phyloP scores from a whole-genome alignment of 2,113 vertebrate species.

The Phyllostomus discolor region DNA sequence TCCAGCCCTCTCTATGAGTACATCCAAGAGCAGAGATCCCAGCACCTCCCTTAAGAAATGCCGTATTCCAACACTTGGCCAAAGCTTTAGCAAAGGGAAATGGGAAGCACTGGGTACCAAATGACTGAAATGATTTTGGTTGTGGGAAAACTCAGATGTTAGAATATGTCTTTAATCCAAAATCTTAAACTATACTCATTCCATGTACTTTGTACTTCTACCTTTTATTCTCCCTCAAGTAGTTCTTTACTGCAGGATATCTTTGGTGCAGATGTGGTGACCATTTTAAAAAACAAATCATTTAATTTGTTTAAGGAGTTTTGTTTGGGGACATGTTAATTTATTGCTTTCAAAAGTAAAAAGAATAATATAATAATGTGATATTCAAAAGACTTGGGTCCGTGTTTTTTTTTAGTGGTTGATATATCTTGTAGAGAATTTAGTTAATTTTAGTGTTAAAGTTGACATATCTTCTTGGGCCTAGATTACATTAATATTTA shows the following conservation, averaged over 20 bases:
- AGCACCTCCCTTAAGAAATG: constrained; percentile 46
- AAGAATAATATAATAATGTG: not conserved
- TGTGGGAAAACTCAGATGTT: constrained; percentile 59
- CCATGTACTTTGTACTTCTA: constrained; percentile 26
- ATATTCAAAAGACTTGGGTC: not conserved
- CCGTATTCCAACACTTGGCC: not conserved
- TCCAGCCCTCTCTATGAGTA: constrained; percentile 75
- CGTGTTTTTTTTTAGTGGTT: not conserved
- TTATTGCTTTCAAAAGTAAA: not conserved
- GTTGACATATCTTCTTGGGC: not conserved
- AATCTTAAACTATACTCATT: constrained; percentile 27
- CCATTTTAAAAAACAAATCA: constrained; percentile 34
- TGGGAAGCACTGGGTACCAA: constrained; percentile 11
- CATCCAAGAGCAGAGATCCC: constrained; percentile 73
- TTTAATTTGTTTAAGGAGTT: constrained; percentile 13
- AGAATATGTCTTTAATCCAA: constrained; percentile 30
- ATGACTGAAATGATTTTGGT: constrained; percentile 53
- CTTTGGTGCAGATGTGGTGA: constrained; percentile 57
- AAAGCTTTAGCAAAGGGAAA: constrained; percentile 44
- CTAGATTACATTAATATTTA: constrained; percentile 15
- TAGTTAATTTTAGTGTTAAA: not conserved
- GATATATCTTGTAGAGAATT: not conserved
- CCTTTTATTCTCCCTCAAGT: constrained; percentile 31
- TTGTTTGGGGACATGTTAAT: constrained; percentile 32
- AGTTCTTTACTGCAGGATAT: constrained; percentile 37